Evolutionary conservation across 2,888 invertebrate genomes (phyloP).

Genomic region (Pheosia tremula): DNA sequence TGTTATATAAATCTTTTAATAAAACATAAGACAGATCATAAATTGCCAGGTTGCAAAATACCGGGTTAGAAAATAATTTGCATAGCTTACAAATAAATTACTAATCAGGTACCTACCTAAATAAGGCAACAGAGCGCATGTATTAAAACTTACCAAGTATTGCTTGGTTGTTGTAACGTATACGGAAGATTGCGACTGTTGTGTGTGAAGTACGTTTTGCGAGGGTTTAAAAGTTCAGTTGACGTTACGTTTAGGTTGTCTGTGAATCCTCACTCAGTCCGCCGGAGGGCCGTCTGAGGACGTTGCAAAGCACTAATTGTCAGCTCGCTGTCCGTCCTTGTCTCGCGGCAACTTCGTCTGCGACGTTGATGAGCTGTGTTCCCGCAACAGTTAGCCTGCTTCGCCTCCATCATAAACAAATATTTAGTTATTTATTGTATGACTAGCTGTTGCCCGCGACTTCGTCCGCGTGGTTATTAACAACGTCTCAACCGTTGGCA

Average conservation of each 20-base stretch:
- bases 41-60: no score
- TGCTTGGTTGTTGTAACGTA: background rate
- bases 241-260: constrained; percentile 52
- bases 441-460: no score
- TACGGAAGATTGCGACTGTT: background rate
- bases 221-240: constrained; percentile 32
- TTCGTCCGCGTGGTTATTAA: no score
- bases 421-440: no score
- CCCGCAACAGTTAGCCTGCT: constrained; percentile 19
- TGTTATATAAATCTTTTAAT: no score
- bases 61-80: no score
- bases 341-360: constrained; percentile 23
- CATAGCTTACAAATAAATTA: no score
- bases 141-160: background rate
- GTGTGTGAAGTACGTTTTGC: background rate
- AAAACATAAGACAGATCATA: no score
- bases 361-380: constrained; percentile 15
- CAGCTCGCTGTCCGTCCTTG: constrained; percentile 46
- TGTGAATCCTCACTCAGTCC: constrained; percentile 45
- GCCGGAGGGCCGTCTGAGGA: constrained; percentile 63
- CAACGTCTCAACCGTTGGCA: no score
- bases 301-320: constrained; percentile 66
- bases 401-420: constrained; percentile 2
- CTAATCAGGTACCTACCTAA: no score
- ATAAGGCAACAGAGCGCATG: no score